Base-by-base conservation (phyloP, 2,797 vertebrate species). In the Tokudaia muenninki region DNA sequence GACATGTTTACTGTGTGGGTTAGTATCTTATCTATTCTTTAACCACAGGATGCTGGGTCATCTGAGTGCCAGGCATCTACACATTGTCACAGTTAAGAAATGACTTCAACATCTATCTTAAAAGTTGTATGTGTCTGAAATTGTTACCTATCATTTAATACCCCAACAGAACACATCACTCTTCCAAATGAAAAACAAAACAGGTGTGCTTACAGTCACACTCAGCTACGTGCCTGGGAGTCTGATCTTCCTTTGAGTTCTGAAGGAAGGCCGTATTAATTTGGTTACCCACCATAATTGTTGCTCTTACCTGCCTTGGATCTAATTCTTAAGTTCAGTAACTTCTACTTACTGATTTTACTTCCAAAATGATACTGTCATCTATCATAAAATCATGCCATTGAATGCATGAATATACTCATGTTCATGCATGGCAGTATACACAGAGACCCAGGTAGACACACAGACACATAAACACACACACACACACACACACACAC, bases 31-130 rank as follows among this genome's bases (percentile, higher is more conserved):
- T 57, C 1, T 21, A 3, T 90, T 29, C 41, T 91, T 94, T 97
- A 95, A 65, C 81, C 41, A 79, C 47, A 90, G 16, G 19, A 70
- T 97, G 3, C 96, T 84, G 47, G 77, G 67, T 97, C 93, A 95
- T 57, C 55, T 4, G 6, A 75, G 67, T 67, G 4, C 0, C 22
- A 91, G 65, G 75, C 50, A 72, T 3, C 57, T 14, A 21, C 63
- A 57, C 84, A 75, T 61, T 57, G 3, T 83, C 19, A 67, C 7
- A 55, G 87, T 96, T 88, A 92, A 83, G 52, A 37, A 95, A 63
- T 29, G 81, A 41, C 67, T 87, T 97, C 79, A 89, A 90, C 14
- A 29, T 75, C 4, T 44, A 9, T 61, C 90, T 44, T 31, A 61
- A 65, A 95, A 80, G 13, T 19, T 95, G 59, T 34, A 79, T 89